Evolutionary conservation across 2,113 vertebrate genomes (phyloP), one percentile per base, ranked within the genome.

Genomic region (Phalacrocorax aristotelis): DNA sequence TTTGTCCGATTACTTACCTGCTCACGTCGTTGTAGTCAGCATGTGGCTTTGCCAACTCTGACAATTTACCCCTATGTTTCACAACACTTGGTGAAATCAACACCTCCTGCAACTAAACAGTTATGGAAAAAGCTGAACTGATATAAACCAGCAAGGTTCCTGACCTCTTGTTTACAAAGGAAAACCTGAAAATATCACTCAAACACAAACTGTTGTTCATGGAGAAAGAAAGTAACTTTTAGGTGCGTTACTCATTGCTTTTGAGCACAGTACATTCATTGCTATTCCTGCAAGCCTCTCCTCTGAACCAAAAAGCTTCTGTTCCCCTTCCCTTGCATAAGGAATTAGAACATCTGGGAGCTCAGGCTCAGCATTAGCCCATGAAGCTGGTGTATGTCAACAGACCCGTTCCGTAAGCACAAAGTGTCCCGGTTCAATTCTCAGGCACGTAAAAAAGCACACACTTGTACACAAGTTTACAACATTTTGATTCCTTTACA

Each of bases 311-410:
- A 8, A 58, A 78, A 49, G 20, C 23, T 36, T 16, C 18, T 25
- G 26, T 49, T 71, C 21, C 18, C 27, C 60, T 65, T 77, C 23
- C 9, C 48, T 66, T 66, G 21, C 7, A 2, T n/a, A 58, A 70
- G 21, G 44, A 51, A 46, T 42, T 62, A 74, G 29, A 83, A 23
- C 6, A 84, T 13, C 36, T n/a, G 42, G 60, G 48, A 92, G 26
- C 60, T 71, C 48, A 75, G 23, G 42, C 25, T 90, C 48, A 83
- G 36, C 60, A 54, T 62, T 14, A 76, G 44, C 57, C 34, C 44
- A 2, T 6, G 25, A 86, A 61, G 16, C 8, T 58, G 46, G 36
- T 2, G 0, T 15, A 6, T 19, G 8, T 51, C 71, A 69, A 55
- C 18, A 89, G 20, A 61, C 5, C 11, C 54, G 22, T 19, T 77